Conservation (phyloP, 1,140 invertebrate genomes). For the Physella acuta region DNA sequence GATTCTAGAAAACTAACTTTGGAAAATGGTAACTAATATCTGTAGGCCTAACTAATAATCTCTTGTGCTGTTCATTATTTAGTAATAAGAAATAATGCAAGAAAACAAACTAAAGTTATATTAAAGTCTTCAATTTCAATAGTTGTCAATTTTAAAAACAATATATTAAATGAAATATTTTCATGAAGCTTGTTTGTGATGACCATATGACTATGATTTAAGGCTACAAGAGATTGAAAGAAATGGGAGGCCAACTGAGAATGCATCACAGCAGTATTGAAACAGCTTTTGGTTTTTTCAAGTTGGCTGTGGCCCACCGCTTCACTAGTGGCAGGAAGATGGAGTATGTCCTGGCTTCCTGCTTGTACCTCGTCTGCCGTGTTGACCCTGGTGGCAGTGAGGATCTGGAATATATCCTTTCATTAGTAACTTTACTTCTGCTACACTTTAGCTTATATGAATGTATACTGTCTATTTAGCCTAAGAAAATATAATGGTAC, state of each 20-base stretch:
- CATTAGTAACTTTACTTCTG: no score
- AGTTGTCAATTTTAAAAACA: no score
- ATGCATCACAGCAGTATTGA: constrained; percentile 90
- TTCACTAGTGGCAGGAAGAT: constrained; percentile 88
- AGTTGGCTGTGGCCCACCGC: constrained; percentile 78
- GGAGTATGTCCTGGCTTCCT: constrained; percentile 92
- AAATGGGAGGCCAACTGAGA: constrained; percentile 60
- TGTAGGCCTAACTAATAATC: no score
- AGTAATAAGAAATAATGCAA: no score
- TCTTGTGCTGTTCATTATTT: no score
- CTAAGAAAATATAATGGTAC: no score
- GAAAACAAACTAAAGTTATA: no score
- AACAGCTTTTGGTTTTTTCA: constrained; percentile 93
- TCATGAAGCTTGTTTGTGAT: no score
- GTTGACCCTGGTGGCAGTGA: constrained; percentile 66
- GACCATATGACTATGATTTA: constrained; percentile 26
- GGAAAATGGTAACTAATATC: constrained; percentile 75
- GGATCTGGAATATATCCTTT: constrained; percentile 28
- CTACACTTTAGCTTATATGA: no score
- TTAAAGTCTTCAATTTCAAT: no score
- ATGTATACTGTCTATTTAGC: no score
- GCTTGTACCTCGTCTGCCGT: constrained; percentile 95
- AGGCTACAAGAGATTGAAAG: constrained; percentile 56
- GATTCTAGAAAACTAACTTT: constrained; percentile 89
- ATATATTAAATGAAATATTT: no score